phyloP scores from a whole-genome alignment of 2,797 vertebrate species.

The Microhierax caerulescens region DNA sequence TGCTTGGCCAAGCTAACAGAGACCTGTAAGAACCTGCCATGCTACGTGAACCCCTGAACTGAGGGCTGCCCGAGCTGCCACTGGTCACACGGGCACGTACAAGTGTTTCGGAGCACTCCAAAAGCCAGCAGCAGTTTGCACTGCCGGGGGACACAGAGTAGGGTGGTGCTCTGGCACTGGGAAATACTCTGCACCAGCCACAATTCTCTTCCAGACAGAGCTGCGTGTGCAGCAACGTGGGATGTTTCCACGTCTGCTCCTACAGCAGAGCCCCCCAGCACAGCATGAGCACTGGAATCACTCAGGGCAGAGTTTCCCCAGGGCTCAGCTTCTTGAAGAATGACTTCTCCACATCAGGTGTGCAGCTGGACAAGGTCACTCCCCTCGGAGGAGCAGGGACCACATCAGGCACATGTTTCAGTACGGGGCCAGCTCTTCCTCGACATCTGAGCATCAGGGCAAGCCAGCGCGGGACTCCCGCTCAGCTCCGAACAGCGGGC shows the following conservation, averaged over 20 bases:
- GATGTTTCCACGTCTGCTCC: background rate
- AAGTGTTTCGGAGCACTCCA: background rate
- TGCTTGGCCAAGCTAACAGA: background rate
- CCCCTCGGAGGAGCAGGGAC: background rate
- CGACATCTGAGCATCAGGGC: background rate
- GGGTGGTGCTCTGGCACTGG: too few relatives aligned
- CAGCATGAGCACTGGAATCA: background rate
- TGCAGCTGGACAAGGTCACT: fast-evolving
- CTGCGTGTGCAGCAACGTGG: background rate
- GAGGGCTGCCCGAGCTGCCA: background rate
- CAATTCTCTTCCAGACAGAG: background rate
- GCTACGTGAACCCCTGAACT: background rate
- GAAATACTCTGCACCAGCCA: background rate
- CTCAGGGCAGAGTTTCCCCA: too few relatives aligned
- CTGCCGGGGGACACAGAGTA: background rate
- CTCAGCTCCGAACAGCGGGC: background rate
- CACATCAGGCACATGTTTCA: background rate
- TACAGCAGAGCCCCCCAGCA: background rate
- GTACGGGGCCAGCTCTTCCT: background rate
- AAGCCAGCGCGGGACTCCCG: background rate
- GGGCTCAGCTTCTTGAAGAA: background rate
- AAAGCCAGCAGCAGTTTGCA: background rate
- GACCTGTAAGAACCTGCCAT: background rate
- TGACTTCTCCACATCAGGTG: background rate
- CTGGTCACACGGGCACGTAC: background rate